Evolutionary conservation across 2,888 invertebrate genomes (phyloP).

Genomic region (Epinotia demarniana): DNA sequence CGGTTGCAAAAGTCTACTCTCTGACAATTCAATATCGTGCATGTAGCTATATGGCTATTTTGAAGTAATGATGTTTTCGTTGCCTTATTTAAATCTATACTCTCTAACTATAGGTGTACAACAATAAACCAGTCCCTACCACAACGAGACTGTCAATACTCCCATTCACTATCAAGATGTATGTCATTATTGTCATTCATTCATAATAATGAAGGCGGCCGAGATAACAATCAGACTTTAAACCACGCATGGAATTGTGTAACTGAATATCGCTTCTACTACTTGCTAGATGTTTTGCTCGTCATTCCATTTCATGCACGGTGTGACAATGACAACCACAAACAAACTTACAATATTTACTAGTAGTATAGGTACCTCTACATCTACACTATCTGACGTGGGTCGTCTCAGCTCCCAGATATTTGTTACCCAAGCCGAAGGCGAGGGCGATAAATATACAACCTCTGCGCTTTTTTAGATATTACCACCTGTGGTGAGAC

Average conservation of each 20-base stretch:
- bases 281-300: background rate
- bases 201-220: slow-evolving; percentile 1
- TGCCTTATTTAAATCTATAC: background rate
- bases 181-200: slow-evolving; percentile 23
- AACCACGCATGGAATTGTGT: background rate
- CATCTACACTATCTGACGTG: too few species aligned
- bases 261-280: background rate
- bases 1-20: too few species aligned
- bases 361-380: too few species aligned
- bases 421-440: too few species aligned
- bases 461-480: too few species aligned
- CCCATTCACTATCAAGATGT: slow-evolving; percentile 13
- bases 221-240: slow-evolving; percentile 10
- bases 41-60: too few species aligned
- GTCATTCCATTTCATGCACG: background rate
- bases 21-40: too few species aligned
- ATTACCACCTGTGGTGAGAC: too few species aligned
- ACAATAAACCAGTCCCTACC: background rate
- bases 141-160: slow-evolving; percentile 16
- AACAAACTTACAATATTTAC: too few species aligned
- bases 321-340: background rate
- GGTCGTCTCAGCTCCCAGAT: too few species aligned
- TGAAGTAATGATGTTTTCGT: too few species aligned
- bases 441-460: too few species aligned
- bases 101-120: background rate